These are phyloP conservation scores for Hypercompe scribonia DNA, from an alignment of 2,888 invertebrate genomes.

Conservation along the genomic window DNA sequence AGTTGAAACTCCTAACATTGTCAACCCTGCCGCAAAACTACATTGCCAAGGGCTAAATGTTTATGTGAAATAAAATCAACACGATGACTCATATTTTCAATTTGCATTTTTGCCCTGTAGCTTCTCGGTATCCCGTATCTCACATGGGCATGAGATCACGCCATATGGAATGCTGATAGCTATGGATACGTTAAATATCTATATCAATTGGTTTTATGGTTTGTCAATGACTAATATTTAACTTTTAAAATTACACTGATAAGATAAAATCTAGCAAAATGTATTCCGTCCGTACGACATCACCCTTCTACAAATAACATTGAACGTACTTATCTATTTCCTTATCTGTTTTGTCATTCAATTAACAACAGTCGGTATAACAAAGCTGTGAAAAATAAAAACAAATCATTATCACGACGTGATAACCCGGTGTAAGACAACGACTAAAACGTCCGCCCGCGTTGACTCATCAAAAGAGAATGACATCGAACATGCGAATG, in stretches of 20 bases:
- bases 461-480: constrained; percentile 70
- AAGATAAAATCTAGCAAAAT: constrained; percentile 20
- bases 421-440: constrained; percentile 65
- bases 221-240: not conserved
- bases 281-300: constrained; percentile 1
- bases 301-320: constrained; percentile 9
- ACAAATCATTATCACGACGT: constrained; percentile 66
- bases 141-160: constrained; percentile 41
- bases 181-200: constrained; percentile 12
- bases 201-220: not conserved
- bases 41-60: constrained; percentile 42
- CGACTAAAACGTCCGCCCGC: constrained; percentile 59
- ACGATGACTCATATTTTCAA: constrained; percentile 51
- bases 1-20: not conserved
- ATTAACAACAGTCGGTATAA: constrained; percentile 56
- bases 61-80: constrained; percentile 48
- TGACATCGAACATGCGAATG: constrained; percentile 62
- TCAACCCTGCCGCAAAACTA: constrained; percentile 36
- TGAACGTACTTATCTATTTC: constrained; percentile 20
- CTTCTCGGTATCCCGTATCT: constrained; percentile 42
- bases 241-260: constrained; percentile 18
- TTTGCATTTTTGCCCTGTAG: constrained; percentile 51
- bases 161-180: constrained; percentile 18
- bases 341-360: constrained; percentile 55
- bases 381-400: constrained; percentile 69